Base-by-base conservation (phyloP, 2,888 invertebrate genomes). In the Erebia aethiops region DNA sequence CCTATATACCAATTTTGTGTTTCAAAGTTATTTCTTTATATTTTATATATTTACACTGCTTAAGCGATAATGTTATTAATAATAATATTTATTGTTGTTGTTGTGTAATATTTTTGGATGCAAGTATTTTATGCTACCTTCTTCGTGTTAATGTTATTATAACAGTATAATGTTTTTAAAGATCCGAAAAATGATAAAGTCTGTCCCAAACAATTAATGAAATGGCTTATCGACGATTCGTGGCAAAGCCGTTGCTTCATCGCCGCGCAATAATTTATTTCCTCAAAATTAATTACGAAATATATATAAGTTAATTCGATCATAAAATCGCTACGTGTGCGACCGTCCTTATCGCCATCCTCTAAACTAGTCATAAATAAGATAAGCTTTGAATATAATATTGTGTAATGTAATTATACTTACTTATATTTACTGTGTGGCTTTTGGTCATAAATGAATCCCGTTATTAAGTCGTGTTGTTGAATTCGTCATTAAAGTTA, bases 311-410 rank as follows among this genome's bases (percentile, higher is more conserved):
- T 91, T 88, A 84, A 83, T 85, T 88, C 78, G 82, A 84, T 83
- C 85, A 87, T 87, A 85, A 83, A 79, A 90, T 91, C 91, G 91
- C 91, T 88, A 82, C 78, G 82, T 87, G 82, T 87, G 90, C 91
- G 91, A 91, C 93, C 93, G 93, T 93, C 93, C 93, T 87, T 84
- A 88, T 88, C 91, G 92, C 92, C 93, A 93, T 93, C 93, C 92
- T 93, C 93, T 93, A 93, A 92, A 93, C 92, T 93, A 93, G 92
- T 92, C 86, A 87, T 88, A 90, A 78, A 76, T 82, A 82, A 80
- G 81, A 78, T 90, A 92, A 91, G 88, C 88, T 88, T n/a, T 87
- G 79, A 82, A 82, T 84, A 85, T 81, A 79, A 80, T 85, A 87
- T 85, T 82, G 82, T 85, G 77, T 87, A 82, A 81, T 81, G 74